These are phyloP conservation scores for Alaudala cheleensis DNA, from an alignment of 2,113 vertebrate genomes.

Conservation along the genomic window DNA sequence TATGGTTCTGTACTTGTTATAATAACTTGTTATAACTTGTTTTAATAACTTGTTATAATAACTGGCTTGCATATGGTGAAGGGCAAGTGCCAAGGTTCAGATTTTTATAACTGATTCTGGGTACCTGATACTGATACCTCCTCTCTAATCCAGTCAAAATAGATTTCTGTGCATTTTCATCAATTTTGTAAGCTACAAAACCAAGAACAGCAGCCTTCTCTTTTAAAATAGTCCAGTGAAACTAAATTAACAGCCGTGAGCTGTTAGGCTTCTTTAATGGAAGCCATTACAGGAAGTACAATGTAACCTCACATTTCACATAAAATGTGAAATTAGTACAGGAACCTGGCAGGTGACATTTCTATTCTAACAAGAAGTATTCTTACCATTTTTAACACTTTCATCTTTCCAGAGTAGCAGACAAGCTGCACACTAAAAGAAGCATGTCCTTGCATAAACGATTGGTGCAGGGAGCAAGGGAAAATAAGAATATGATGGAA, in stretches of 20 bases:
- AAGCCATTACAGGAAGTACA: neutral
- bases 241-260: neutral
- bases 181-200: neutral
- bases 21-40: neutral
- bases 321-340: neutral
- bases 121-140: neutral
- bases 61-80: neutral
- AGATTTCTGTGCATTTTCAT: neutral
- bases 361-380: neutral
- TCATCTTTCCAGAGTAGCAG: neutral
- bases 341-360: neutral
- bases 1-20: neutral
- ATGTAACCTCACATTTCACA: neutral
- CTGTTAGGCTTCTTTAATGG: neutral
- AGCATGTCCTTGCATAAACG: neutral
- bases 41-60: neutral
- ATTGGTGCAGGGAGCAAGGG: neutral
- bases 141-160: neutral
- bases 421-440: neutral
- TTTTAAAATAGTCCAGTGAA: neutral
- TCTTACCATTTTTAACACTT: neutral
- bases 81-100: neutral
- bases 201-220: neutral
- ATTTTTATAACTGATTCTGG: neutral
- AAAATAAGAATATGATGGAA: neutral